Conservation (phyloP, 2,888 invertebrate genomes). For the Pantelozetes paolii region DNA sequence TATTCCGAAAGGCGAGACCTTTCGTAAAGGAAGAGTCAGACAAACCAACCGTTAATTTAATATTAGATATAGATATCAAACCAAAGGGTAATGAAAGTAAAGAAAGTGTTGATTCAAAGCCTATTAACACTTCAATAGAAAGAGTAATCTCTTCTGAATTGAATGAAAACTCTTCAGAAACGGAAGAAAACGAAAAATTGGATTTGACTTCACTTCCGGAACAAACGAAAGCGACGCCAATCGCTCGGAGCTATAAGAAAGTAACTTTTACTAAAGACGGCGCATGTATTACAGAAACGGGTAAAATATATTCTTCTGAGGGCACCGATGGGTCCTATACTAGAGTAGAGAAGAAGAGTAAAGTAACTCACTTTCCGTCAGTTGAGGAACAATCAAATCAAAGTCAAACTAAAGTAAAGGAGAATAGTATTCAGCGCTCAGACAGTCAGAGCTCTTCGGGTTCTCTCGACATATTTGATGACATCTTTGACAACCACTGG, state of each 20-base stretch:
- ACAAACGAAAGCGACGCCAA: constrained; percentile 44
- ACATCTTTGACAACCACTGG: constrained; percentile 49
- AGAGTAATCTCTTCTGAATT: not conserved
- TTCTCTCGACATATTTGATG: constrained; percentile 48
- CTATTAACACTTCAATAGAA: not conserved
- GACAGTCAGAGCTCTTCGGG: constrained; percentile 49
- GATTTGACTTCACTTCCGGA: not conserved
- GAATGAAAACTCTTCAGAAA: not conserved
- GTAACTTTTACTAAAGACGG: constrained; percentile 49
- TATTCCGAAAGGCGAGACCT: constrained; percentile 8
- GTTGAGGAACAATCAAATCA: not conserved
- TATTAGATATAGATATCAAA: not conserved
- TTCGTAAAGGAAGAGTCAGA: constrained; percentile 26
- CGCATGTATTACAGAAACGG: constrained; percentile 49
- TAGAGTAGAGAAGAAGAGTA: constrained; percentile 48
- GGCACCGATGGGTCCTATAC: constrained; percentile 47
- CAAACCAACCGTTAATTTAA: not conserved
- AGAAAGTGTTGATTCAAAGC: not conserved
- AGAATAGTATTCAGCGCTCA: constrained; percentile 43
- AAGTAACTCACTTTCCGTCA: constrained; percentile 43
- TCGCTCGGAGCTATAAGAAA: constrained; percentile 48
- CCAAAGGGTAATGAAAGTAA: not conserved
- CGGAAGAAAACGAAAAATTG: not conserved
- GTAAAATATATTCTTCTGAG: constrained; percentile 47
- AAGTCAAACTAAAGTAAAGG: not conserved